Conservation (phyloP, 2,113 vertebrate genomes). For the Tragelaphus buxtoni region DNA sequence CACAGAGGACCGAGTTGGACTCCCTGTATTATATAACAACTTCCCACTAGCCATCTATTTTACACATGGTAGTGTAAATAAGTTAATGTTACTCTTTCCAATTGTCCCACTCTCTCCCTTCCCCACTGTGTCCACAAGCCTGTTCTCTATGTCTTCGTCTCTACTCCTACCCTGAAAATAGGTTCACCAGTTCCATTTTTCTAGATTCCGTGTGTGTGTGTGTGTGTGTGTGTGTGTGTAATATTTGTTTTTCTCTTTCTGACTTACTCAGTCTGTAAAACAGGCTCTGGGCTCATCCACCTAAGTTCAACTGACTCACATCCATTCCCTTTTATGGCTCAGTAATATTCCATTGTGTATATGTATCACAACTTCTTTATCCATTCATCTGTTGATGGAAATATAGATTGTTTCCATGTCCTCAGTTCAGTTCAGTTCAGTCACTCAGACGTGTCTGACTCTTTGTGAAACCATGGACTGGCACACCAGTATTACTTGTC, state of each 20-base stretch:
- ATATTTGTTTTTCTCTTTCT: not conserved
- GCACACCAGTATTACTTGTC: not conserved
- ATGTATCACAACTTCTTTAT: not conserved
- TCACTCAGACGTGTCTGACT: not conserved
- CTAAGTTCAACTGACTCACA: not conserved
- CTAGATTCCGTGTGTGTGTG: not conserved
- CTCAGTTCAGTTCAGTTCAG: not conserved
- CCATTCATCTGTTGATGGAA: not conserved
- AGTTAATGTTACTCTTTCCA: not conserved
- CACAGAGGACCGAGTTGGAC: not conserved
- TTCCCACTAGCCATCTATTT: not conserved
- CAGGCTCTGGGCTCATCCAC: not conserved
- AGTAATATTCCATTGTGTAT: not conserved
- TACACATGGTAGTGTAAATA: not conserved
- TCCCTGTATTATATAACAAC: not conserved
- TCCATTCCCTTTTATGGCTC: not conserved
- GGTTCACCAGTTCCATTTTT: not conserved
- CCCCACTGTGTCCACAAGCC: not conserved
- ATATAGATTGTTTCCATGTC: not conserved
- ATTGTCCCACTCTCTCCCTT: not conserved
- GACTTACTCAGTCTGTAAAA: not conserved
- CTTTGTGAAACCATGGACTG: not conserved
- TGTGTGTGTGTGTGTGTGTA: not conserved
- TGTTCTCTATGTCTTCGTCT: not conserved
- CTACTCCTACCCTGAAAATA: not conserved